These are phyloP conservation scores for Ptilonorhynchus violaceus DNA, from an alignment of 2,113 vertebrate species.

Conservation along the genomic window DNA sequence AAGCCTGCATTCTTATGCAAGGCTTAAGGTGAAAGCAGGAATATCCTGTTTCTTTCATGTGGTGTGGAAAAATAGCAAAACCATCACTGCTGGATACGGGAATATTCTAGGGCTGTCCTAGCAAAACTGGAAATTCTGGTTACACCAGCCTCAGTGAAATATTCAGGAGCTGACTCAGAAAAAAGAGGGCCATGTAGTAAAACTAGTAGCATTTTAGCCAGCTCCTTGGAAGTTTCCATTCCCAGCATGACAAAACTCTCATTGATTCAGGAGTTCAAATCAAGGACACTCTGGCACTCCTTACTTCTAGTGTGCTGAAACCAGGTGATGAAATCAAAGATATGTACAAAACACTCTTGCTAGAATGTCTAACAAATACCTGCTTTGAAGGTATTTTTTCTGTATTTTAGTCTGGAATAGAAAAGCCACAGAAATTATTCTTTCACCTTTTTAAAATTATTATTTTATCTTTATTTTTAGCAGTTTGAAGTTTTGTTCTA, in stretches of 20 bases:
- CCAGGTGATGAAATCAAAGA: slow-evolving; percentile 3
- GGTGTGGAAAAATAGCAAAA: not conserved
- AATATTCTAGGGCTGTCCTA: not conserved
- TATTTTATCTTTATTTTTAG: not conserved
- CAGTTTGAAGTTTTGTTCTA: not conserved
- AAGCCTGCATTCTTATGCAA: not conserved
- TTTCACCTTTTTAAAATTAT: not conserved
- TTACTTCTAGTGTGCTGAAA: not conserved
- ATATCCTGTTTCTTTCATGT: not conserved
- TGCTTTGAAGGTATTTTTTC: not conserved
- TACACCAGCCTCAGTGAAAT: not conserved
- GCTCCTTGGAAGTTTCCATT: slow-evolving; percentile 1
- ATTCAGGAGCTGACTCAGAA: not conserved
- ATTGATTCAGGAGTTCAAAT: slow-evolving; percentile 32
- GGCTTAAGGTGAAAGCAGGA: not conserved
- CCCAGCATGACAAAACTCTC: not conserved
- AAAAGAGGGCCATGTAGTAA: not conserved
- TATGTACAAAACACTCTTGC: not conserved
- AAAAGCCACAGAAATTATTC: not conserved
- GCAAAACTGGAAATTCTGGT: slow-evolving; percentile 30
- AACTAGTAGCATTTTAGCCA: not conserved
- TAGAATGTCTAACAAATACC: not conserved
- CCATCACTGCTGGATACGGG: not conserved
- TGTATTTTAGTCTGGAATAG: not conserved
- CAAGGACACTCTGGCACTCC: not conserved